A percentile compares a stretch with the other conserved stretches of the same genome.
Evolutionary conservation across 2,888 invertebrate genomes (phyloP).

Genomic region (Coleophora deauratella): DNA sequence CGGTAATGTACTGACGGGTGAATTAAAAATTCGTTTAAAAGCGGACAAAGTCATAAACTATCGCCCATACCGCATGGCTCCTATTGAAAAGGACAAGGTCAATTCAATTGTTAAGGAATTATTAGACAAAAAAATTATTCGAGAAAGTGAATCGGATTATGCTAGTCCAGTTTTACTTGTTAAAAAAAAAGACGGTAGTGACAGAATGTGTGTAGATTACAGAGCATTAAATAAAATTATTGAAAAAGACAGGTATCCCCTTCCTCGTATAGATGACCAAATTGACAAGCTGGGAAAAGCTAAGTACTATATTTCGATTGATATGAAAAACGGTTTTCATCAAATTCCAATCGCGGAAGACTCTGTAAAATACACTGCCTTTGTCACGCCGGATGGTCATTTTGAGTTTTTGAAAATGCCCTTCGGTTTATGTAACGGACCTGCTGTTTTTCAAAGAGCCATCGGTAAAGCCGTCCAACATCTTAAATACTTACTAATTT

Average conservation of each 20-base stretch:
- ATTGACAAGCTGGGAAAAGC: slow-evolving; percentile 16
- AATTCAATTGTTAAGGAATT: slow-evolving; percentile 14
- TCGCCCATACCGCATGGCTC: slow-evolving; percentile 17
- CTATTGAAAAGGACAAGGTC: slow-evolving; percentile 15
- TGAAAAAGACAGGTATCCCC: slow-evolving; percentile 16
- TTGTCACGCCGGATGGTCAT: slow-evolving; percentile 14
- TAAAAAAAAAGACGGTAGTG: slow-evolving; percentile 16
- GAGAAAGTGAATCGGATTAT: slow-evolving; percentile 15
- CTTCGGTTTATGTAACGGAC: slow-evolving; percentile 18
- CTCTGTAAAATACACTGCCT: slow-evolving; percentile 15
- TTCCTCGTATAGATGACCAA: slow-evolving; percentile 19
- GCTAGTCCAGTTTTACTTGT: slow-evolving; percentile 19
- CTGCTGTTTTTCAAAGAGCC: slow-evolving; percentile 16
- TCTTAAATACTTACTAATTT: slow-evolving; percentile 14
- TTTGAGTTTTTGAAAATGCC: slow-evolving; percentile 19
- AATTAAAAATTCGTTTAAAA: slow-evolving; percentile 15
- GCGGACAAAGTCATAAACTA: slow-evolving; percentile 12
- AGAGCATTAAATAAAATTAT: slow-evolving; percentile 15
- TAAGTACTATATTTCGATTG: slow-evolving; percentile 12
- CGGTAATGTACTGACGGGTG: slow-evolving; percentile 13
- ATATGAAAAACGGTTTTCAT: slow-evolving; percentile 16
- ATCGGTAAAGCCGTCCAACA: slow-evolving; percentile 14
- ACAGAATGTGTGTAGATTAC: slow-evolving; percentile 18
- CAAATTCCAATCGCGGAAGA: slow-evolving; percentile 11
- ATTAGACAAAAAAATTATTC: slow-evolving; percentile 13